phyloP scores from a whole-genome alignment of 2,797 vertebrate species.

The Falco berigora region DNA sequence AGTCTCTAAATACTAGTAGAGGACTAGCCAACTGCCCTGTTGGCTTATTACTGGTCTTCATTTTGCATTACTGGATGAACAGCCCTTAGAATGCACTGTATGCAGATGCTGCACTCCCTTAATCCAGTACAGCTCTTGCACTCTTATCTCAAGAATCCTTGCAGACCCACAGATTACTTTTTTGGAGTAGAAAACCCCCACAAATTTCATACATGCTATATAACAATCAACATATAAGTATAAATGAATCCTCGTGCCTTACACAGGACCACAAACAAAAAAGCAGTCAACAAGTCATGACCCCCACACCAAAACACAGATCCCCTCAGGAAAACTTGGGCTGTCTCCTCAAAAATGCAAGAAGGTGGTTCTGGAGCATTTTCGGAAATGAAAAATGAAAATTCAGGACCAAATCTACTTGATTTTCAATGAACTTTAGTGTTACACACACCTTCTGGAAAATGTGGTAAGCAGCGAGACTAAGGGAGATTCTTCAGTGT shows the following conservation, averaged over 20 bases:
- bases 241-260: neutral
- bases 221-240: neutral
- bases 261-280: neutral
- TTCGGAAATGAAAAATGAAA: neutral
- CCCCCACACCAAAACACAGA: neutral
- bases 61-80: neutral
- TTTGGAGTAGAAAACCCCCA: neutral
- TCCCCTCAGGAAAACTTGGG: neutral
- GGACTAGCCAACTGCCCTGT: neutral
- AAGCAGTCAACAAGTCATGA: neutral
- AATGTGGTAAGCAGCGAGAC: neutral
- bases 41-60: neutral
- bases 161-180: neutral
- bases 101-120: neutral
- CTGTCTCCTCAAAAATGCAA: neutral
- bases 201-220: neutral
- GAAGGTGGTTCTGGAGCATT: neutral
- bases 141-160: neutral
- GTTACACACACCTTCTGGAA: neutral
- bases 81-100: neutral
- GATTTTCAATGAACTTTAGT: neutral
- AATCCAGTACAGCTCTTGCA: neutral
- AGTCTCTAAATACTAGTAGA: neutral
- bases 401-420: neutral
- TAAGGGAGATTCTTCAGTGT: neutral